Evolutionary conservation across 2,113 vertebrate genomes (phyloP).

Genomic region (Dicentrarchus labrax): DNA sequence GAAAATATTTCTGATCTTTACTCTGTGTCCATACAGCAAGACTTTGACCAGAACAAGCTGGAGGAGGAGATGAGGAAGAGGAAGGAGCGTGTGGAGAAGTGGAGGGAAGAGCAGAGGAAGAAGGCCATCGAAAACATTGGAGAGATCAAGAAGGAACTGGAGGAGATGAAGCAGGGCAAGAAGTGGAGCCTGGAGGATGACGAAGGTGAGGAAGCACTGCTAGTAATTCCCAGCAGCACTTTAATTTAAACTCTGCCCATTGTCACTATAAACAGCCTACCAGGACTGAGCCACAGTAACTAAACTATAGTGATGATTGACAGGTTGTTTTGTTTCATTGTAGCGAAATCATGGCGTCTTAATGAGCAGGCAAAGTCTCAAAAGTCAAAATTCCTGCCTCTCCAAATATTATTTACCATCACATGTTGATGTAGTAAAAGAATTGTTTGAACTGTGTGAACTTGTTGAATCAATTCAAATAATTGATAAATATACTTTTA

Average conservation of each 20-base stretch:
- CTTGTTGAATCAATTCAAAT: no score
- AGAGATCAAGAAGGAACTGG: constrained; percentile 96
- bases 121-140: constrained; percentile 98
- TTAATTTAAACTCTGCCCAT: background rate
- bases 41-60: constrained; percentile 99
- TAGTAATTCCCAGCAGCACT: background rate
- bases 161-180: constrained; percentile 99
- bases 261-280: background rate
- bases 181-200: constrained; percentile 99
- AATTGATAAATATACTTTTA: background rate
- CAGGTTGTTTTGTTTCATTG: background rate
- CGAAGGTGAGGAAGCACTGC: constrained; percentile 86
- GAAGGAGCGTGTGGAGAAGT: constrained; percentile 98
- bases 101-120: constrained; percentile 98
- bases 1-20: background rate
- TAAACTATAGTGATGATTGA: background rate
- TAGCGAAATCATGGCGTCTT: background rate
- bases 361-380: background rate
- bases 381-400: background rate
- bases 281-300: background rate
- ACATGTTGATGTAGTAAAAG: no score
- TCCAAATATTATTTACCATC: background rate
- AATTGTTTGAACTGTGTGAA: no score
- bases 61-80: constrained; percentile 99
- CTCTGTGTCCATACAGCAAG: constrained; percentile 78